Base-by-base conservation (phyloP, 2,113 vertebrate species). In the Melanerpes aurifrons region DNA sequence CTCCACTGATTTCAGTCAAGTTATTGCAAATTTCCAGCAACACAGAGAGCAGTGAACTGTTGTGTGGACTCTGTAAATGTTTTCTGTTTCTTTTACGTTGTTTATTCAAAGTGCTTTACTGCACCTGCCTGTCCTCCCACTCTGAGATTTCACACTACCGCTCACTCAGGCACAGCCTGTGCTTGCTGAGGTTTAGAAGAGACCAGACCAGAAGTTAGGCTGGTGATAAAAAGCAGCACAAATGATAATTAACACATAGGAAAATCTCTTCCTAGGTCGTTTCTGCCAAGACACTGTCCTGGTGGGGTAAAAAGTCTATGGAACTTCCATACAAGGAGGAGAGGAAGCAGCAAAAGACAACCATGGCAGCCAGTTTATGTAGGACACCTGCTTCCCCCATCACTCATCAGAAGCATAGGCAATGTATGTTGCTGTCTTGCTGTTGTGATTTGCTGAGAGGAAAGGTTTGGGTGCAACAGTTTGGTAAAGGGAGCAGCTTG, bases 381-480 rank as follows among this genome's bases (percentile, higher is more conserved):
- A 1, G 11, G 78, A 66, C 71, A 89, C 35, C 70, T 82, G 87
- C 29, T 15, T 43, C 43, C 31, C 63, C 64, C 79, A 43, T 43
- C 69, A 77, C 12, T 77, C 72, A 56, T 45, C 53, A n/a, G 0
- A 4, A 67, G 31, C 40, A 25, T 1, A 6, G 2, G 10, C 58
- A 50, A 8, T 0, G 1, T 8, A 5, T 0, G 0, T 2, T 31
- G 43, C 21, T 88, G 71, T 28, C 59, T 12, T 21, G 59, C 70
- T 72, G 78, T 21, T 10, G 3, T 1, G 4, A 6, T 68, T 15
- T 25, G 62, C 78, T 89, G 56, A 0, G 2, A 82, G 53, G 29
- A 74, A 66, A 90, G 76, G 19, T 64, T 70, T 86, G 83, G 20
- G 63, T 62, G 53, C 79, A 73, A 15, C 37, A 64, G 63, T 25